Conservation (phyloP, 2,797 vertebrate genomes). For the Falco naumanni region DNA sequence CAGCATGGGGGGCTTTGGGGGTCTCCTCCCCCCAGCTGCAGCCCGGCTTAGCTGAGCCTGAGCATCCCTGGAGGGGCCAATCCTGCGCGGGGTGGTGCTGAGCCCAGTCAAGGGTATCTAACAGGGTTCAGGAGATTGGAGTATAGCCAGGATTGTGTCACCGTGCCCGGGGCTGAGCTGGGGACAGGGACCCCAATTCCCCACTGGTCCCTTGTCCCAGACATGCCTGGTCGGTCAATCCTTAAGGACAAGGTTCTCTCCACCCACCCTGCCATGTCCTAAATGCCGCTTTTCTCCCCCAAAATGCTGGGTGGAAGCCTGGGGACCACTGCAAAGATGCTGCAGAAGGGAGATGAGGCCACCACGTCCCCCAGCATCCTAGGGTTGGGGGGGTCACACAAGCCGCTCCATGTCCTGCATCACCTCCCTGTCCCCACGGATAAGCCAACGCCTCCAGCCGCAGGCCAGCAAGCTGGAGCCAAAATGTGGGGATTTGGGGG, state of each 20-base stretch:
- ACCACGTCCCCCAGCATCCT: fast-evolving
- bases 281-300: not conserved
- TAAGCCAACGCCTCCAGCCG: not conserved
- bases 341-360: fast-evolving
- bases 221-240: fast-evolving
- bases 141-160: not conserved
- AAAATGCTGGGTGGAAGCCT: not conserved
- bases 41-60: not conserved
- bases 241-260: not conserved
- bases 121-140: not conserved
- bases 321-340: fast-evolving
- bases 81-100: fast-evolving
- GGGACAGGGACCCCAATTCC: not conserved
- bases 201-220: not conserved
- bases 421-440: not conserved
- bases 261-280: not conserved
- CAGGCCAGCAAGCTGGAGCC: not conserved
- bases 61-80: not conserved
- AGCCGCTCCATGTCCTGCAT: not conserved
- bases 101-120: not conserved
- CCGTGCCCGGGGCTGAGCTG: fast-evolving
- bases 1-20: fast-evolving
- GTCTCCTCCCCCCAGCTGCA: fast-evolving
- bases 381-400: fast-evolving
- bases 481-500: not conserved